Percentiles rank a stretch among this genome's conserved stretches.
Evolutionary conservation across 2,888 invertebrate genomes (phyloP).

Genomic region (Isoperla grammatica): DNA sequence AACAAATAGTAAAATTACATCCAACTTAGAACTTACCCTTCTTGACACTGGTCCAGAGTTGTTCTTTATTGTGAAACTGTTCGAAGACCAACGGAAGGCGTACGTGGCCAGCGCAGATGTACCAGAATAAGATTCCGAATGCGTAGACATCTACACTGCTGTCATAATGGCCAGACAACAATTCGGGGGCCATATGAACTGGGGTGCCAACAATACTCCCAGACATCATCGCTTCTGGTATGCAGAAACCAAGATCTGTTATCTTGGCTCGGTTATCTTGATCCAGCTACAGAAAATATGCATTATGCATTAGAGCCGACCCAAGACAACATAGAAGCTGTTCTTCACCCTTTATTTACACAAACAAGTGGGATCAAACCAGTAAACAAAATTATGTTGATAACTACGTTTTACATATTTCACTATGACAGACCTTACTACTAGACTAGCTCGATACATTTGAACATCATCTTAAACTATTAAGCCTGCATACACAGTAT

Average conservation of each 20-base stretch:
- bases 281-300: conserved; percentile 54
- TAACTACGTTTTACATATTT: no score
- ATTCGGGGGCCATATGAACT: conserved; percentile 88
- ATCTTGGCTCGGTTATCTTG: conserved; percentile 65
- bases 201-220: conserved; percentile 86
- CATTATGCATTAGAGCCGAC: no score
- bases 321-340: no score
- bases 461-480: no score
- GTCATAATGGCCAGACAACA: conserved; percentile 74
- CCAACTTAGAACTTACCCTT: conserved; percentile 71
- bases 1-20: no score
- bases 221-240: conserved; percentile 84
- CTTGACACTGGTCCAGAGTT: conserved; percentile 76
- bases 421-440: no score
- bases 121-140: conserved; percentile 87
- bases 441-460: no score
- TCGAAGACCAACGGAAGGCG: conserved; percentile 74
- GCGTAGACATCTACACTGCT: conserved; percentile 84
- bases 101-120: conserved; percentile 78
- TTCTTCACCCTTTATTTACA: no score
- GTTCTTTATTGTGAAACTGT: conserved; percentile 78
- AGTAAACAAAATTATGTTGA: no score
- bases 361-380: no score
- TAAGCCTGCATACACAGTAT: no score
- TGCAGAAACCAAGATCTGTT: conserved; percentile 85